Evolutionary conservation across 2,888 invertebrate genomes (phyloP).

Genomic region (Cancer borealis): DNA sequence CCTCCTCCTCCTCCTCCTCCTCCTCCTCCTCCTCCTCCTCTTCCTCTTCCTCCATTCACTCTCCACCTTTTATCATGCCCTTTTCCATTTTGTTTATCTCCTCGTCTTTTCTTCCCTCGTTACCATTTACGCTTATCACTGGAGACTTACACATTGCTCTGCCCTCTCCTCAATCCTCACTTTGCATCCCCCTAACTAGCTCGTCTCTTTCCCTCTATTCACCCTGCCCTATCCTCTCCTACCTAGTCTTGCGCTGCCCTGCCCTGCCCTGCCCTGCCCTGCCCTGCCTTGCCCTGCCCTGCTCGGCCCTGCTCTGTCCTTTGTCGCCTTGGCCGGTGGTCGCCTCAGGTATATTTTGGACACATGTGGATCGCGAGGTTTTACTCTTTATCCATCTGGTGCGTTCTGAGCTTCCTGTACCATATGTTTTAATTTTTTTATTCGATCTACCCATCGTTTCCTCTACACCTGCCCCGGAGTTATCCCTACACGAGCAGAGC

Average conservation of each 20-base stretch:
- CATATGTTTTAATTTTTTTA: neutral
- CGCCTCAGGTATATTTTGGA: neutral
- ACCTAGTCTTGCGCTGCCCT: neutral
- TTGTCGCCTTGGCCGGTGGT: neutral
- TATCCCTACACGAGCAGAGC: neutral
- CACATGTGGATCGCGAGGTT: constrained; percentile 17
- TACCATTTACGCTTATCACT: neutral
- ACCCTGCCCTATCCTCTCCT: neutral
- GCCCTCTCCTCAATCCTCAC: neutral
- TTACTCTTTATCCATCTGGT: neutral
- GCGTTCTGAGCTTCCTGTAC: constrained; percentile 17
- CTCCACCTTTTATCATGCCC: neutral
- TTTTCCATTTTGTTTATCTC: neutral
- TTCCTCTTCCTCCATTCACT: neutral
- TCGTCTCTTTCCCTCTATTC: neutral
- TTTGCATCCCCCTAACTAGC: neutral
- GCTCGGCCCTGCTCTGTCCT: neutral
- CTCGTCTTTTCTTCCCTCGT: neutral
- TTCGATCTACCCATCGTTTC: constrained; percentile 17
- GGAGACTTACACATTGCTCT: neutral
- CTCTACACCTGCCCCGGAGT: constrained; percentile 8
- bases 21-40: neutral
- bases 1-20: neutral
- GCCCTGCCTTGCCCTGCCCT: neutral
- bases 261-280: neutral